Conservation (phyloP, 2,113 vertebrate species). For the Megalops atlanticus region DNA sequence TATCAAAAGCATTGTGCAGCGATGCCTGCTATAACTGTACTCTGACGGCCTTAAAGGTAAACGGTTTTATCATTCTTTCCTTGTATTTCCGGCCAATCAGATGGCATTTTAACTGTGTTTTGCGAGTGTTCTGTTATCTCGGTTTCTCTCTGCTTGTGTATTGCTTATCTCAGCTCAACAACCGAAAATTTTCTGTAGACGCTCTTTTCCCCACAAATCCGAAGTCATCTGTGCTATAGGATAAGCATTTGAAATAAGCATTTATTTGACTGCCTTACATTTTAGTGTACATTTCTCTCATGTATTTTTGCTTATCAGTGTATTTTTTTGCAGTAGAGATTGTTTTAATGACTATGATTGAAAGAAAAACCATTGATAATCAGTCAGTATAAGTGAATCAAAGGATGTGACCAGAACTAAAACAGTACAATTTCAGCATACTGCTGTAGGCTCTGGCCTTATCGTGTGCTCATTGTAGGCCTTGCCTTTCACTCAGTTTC, state of each 20-base stretch:
- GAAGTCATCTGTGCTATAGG: not conserved
- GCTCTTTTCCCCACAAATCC: constrained; percentile 14
- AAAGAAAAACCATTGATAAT: constrained; percentile 36
- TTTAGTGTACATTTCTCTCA: constrained; percentile 49
- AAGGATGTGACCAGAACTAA: not conserved
- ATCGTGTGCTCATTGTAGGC: not conserved
- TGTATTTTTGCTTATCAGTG: constrained; percentile 23
- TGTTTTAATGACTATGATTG: constrained; percentile 1
- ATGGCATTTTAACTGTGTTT: constrained; percentile 24
- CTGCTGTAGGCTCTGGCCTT: not conserved
- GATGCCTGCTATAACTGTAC: constrained; percentile 64
- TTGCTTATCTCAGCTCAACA: constrained; percentile 40
- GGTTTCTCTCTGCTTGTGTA: constrained; percentile 52
- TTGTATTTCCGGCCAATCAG: constrained; percentile 56
- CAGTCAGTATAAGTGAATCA: not conserved
- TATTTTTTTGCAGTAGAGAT: not conserved
- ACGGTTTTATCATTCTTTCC: constrained; percentile 36
- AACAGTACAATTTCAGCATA: not conserved
- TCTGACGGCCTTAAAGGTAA: constrained; percentile 67
- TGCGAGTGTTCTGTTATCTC: constrained; percentile 59
- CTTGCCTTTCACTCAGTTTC: not conserved
- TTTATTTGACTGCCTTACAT: constrained; percentile 53
- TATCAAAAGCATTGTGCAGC: constrained; percentile 59
- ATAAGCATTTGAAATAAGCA: constrained; percentile 30
- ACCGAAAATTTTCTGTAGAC: not conserved